Base-by-base conservation (phyloP, 2,888 invertebrate genomes). In the Bellardia bayeri region DNA sequence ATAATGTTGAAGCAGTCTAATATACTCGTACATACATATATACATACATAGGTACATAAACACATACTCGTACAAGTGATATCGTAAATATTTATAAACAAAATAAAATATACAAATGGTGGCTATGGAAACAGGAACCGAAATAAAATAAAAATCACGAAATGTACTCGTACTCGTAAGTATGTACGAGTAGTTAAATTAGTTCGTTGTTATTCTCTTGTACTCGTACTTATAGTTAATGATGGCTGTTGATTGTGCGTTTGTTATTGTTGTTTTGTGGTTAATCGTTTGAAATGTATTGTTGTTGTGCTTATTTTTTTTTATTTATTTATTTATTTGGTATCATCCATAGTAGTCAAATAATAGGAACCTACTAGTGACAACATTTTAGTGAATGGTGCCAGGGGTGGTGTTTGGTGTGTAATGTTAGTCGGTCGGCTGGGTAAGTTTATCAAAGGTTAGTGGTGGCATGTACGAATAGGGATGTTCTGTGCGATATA, bases 231-330 rank as follows among this genome's bases (percentile, higher is more conserved):
- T 51, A 16, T 51, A 69, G 49, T 69, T 69, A 69, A 69, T 71
- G 49, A 49, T 33, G 64, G 45, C 42, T 64, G 49, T 37, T 79
- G 54, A n/a, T 61, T 42, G 37, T 42, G 14, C 54, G 4, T 58
- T 37, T 74, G 54, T 74, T 79, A 63, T 64, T 84, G 56, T 81
- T 84, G 56, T 81, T 84, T 74, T 87, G 72, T 49, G 84, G 87
- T 84, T 81, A 87, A 87, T 82, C 78, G 72, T 66, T 87, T 74
- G 76, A 42, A 82, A 51, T 68, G 40, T 68, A 58, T 81, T 84
- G 68, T 83, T 82, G 13, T 51, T 54, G 30, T 82, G 51, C 6
- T 1, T 1, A 23, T 1, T 76, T 69, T 58, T 30, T 69, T 16
- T 69, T 23, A 14, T 51, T 16, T 76, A 61, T 69, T 16, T 66